Base-by-base conservation (phyloP, 2,888 invertebrate species). In the Leptopterna dolabrata region DNA sequence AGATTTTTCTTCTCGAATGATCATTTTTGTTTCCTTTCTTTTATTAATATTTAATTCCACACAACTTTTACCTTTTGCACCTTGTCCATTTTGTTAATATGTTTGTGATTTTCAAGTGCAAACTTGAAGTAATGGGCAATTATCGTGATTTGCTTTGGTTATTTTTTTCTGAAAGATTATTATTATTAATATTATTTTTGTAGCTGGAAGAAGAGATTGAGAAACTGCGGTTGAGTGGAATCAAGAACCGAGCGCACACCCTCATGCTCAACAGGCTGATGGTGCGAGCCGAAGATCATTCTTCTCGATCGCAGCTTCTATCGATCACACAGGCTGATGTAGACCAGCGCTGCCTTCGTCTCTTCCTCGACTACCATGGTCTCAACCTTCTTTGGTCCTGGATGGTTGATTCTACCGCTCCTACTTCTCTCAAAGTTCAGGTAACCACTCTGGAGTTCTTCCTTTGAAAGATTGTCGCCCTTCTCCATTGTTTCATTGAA, bases 341-440 rank as follows among this genome's bases (percentile, higher is more conserved):
- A 13, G 97, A 96, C 91, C 92, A 96, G 90, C 96, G 97, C 0
- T 97, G 97, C 91, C 94, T 96, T 13, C 93, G 97, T 19, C 93
- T 98, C 89, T 98, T 99, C 93, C 94, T 97, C 86, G 97, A 97
- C 93, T 98, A 98, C 92, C 97, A 98, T 91, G 99, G 99, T 0
- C 93, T 99, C 86, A 93, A 97, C 7, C 93, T 99, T 86, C 93
- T 99, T 87, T 97, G 98, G 93, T 97, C 97, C 41, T 99, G 99
- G 96, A 97, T 98, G 94, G 89, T 90, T 30, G 90, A 90, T 70
- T 88, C 88, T 29, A 76, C 87, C 2, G 87, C 89, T 41, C 89
- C 89, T 19, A 73, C 88, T 27, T 71, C 86, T 24, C 87, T 90
- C 4, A 90, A 89, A 89, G 86, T 90, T 27, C 89, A 90, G 89